A percentile compares a stretch with the other conserved stretches of the same genome.
These are phyloP conservation scores for Eupithecia pulchellata DNA, from an alignment of 2,888 invertebrate genomes.

Conservation along the genomic window DNA sequence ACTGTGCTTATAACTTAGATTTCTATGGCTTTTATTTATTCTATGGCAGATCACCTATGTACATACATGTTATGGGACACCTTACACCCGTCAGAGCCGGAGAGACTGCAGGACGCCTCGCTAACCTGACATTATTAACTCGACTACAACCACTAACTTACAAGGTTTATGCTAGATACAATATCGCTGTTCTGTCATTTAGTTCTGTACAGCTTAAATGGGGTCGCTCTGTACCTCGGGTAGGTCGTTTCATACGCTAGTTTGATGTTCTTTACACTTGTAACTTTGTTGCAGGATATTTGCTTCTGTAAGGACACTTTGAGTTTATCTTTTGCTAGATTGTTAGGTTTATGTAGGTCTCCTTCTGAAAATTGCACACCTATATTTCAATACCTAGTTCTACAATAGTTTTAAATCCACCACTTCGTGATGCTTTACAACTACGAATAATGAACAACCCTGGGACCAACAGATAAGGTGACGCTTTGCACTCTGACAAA, in stretches of 20 bases:
- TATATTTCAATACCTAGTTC: too few relatives aligned
- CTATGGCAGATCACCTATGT: too few relatives aligned
- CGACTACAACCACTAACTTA: constrained; percentile 18
- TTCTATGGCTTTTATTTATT: too few relatives aligned
- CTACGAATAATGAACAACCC: too few relatives aligned
- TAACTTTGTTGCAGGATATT: neutral
- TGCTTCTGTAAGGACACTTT: neutral
- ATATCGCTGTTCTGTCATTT: neutral
- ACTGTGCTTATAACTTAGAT: too few relatives aligned
- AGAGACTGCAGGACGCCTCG: constrained; percentile 15
- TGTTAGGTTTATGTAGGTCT: too few relatives aligned
- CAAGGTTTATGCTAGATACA: constrained; percentile 8
- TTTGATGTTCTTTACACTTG: neutral
- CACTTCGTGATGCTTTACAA: too few relatives aligned
- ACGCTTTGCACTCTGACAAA: too few relatives aligned
- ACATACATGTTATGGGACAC: neutral
- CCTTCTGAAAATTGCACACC: too few relatives aligned
- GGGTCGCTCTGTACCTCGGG: neutral
- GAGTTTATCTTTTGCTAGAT: too few relatives aligned
- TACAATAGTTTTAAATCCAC: too few relatives aligned
- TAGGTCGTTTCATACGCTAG: neutral
- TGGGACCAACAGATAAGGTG: too few relatives aligned
- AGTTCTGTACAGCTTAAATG: neutral
- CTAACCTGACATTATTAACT: constrained; percentile 32
- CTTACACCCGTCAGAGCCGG: neutral